phyloP scores from a whole-genome alignment of 92 coral and sea anemone genomes.

The Phenganax subtilis region DNA sequence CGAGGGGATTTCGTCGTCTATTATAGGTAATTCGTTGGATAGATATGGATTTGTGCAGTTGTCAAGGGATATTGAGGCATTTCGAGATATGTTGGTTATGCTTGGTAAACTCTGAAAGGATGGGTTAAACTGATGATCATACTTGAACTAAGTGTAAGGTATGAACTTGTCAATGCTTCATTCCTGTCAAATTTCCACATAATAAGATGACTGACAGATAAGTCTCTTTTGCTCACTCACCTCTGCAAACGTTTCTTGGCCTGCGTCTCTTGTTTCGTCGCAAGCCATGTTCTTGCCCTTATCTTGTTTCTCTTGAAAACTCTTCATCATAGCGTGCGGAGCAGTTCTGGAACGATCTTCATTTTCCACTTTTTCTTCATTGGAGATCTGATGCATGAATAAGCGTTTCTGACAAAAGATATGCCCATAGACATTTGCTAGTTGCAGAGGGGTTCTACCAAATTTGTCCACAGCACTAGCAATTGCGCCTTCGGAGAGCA shows the following conservation, averaged over 20 bases:
- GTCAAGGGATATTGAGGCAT: background rate
- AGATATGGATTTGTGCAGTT: background rate
- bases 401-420: conserved; percentile 79
- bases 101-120: conserved; percentile 5
- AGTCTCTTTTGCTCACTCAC: background rate
- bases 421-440: conserved; percentile 81
- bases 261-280: background rate
- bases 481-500: conserved; percentile 81
- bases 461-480: conserved; percentile 60
- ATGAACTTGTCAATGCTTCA: background rate
- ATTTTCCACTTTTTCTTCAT: conserved; percentile 30
- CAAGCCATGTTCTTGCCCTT: background rate
- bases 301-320: conserved; percentile 30
- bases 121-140: background rate
- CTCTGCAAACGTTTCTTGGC: background rate
- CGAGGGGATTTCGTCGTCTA: background rate
- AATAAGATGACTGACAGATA: background rate
- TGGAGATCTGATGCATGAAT: conserved; percentile 65
- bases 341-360: conserved; percentile 1
- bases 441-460: conserved; percentile 67
- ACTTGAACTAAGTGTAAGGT: too few species aligned
- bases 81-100: conserved; percentile 3
- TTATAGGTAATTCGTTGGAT: conserved; percentile 13
- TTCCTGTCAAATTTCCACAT: background rate
- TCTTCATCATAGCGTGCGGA: conserved; percentile 16